phyloP scores from a whole-genome alignment of 2,113 vertebrate genomes.

The Colinus virginianus region DNA sequence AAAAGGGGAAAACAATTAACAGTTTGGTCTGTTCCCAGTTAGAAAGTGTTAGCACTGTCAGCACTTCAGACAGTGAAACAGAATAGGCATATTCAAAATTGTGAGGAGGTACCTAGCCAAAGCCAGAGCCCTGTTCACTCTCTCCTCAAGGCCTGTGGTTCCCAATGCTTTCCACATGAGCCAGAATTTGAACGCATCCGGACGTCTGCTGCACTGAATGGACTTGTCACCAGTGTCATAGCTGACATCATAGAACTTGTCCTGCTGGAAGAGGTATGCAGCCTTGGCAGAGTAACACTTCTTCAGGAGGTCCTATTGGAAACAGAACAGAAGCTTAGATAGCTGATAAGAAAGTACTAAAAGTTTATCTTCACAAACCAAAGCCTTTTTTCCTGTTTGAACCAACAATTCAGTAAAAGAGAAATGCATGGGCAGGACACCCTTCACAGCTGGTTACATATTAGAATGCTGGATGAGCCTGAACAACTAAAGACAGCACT shows the following conservation, averaged over 20 bases:
- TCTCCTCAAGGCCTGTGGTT: conserved; percentile 82
- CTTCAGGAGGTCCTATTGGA: conserved; percentile 81
- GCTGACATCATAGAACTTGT: conserved; percentile 88
- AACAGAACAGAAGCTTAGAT: not conserved
- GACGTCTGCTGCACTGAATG: conserved; percentile 87
- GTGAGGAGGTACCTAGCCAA: conserved; percentile 77
- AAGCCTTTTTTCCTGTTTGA: not conserved
- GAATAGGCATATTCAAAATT: not conserved
- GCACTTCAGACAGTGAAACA: not conserved
- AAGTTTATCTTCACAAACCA: not conserved
- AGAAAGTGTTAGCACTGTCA: not conserved
- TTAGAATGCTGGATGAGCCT: not conserved
- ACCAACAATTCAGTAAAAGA: not conserved
- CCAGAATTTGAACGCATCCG: conserved; percentile 88
- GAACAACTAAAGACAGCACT: not conserved
- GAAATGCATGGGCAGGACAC: not conserved
- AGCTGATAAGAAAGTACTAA: not conserved
- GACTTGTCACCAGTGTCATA: conserved; percentile 89
- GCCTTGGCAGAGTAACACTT: conserved; percentile 84
- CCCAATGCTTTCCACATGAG: conserved; percentile 90
- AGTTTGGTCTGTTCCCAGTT: not conserved
- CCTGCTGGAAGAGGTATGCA: conserved; percentile 87
- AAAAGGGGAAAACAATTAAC: not conserved
- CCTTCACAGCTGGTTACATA: not conserved
- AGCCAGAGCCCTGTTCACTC: conserved; percentile 84